These are phyloP conservation scores for Sitobion miscanthi DNA, from an alignment of 1,140 invertebrate species.

Conservation along the genomic window DNA sequence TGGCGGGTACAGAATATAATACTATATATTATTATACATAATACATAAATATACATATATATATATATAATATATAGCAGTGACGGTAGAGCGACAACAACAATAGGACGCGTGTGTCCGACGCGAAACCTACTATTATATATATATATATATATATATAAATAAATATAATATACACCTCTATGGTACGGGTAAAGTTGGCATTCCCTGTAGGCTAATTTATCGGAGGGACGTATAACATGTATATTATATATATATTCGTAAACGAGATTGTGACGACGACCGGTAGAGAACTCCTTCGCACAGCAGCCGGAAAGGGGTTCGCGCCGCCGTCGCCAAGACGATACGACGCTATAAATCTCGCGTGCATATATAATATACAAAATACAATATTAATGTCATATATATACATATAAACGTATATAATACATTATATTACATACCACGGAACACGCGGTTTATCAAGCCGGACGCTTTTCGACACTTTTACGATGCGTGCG, in stretches of 20 bases:
- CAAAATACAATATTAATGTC: background rate
- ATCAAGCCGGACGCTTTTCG: background rate
- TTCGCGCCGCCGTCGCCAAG: constrained; percentile 5
- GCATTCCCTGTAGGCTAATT: constrained; percentile 24
- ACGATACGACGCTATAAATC: constrained; percentile 20
- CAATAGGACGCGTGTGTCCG: background rate
- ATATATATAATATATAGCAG: background rate
- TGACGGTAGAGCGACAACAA: background rate
- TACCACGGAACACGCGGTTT: constrained; percentile 5
- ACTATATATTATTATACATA: constrained; percentile 4
- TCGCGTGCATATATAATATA: background rate
- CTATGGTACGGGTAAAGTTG: background rate
- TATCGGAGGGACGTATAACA: constrained; percentile 8
- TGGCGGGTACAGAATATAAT: background rate
- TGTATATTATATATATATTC: background rate
- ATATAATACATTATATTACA: background rate
- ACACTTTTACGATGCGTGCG: background rate
- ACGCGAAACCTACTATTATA: background rate
- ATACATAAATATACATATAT: background rate
- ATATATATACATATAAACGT: background rate
- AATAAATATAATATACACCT: background rate
- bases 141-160: constrained; percentile 23
- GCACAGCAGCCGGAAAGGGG: background rate
- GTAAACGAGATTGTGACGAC: background rate
- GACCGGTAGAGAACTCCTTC: background rate